Base-by-base conservation (phyloP, 2,797 vertebrate species). In the Chaetodon trifasciatus region DNA sequence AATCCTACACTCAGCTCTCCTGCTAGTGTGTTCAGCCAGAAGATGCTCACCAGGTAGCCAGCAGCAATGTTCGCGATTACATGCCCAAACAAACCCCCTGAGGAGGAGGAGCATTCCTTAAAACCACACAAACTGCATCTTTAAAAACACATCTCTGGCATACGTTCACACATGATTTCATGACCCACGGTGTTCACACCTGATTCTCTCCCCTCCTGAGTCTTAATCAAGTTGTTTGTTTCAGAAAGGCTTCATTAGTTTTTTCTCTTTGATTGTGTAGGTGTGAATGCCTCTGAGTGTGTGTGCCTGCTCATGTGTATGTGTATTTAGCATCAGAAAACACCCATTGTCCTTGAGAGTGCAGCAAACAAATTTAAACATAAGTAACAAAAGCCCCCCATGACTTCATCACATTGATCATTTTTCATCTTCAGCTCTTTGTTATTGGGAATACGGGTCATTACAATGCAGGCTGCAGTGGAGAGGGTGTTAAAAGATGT, bases 181-280 rank as follows among this genome's bases (percentile, higher is more conserved):
- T 82, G 85, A 89, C 92, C 86, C 62, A 68, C 69, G n/a, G 85
- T 82, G 86, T 52, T 89, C 90, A 73, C 90, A 92, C 88, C 90
- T 91, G 91, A 91, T 90, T 90, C 87, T 76, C 66, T 63, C 58
- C 85, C 83, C 90, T 89, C 86, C 78, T 74, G 91, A 91, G 91
- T 89, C 83, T 76, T 89, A 89, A 93, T 90, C 81, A 91, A 81
- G 81, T 84, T 88, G 83, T 91, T 92, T 89, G 78, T 90, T 92
- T 88, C 63, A 52, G 52, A 72, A 76, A 81, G 57, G 70, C 82
- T 81, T 90, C 79, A 79, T 91, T 82, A 79, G 74, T 61, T 83
- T 83, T 72, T 40, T 75, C 72, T 73, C 55, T 88, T 79, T 90
- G 76, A 81, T 85, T 90, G 79, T 72, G 75, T 72, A 15, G 68